These are phyloP conservation scores for Leucozona laternaria DNA, from an alignment of 2,888 invertebrate genomes.

Conservation along the genomic window DNA sequence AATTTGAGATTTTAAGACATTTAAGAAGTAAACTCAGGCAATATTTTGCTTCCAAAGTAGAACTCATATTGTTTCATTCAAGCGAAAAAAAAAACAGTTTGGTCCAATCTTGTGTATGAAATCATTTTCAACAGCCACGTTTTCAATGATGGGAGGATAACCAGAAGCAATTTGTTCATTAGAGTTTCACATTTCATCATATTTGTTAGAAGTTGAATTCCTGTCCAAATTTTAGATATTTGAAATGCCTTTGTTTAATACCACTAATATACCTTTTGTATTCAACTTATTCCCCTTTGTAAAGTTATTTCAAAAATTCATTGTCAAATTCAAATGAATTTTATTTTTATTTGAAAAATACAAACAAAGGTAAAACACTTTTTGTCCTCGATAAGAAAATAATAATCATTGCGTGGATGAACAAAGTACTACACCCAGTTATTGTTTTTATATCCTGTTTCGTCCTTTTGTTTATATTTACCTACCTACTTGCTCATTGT, in stretches of 20 bases:
- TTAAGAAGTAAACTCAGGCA: too few relatives aligned
- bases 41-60: too few relatives aligned
- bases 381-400: background rate
- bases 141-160: too few relatives aligned
- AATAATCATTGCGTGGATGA: background rate
- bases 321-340: background rate
- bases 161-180: too few relatives aligned
- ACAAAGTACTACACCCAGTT: background rate
- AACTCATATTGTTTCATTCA: too few relatives aligned
- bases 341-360: background rate
- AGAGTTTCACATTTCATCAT: too few relatives aligned
- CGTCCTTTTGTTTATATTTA: conserved; percentile 23
- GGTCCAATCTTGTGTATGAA: too few relatives aligned
- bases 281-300: background rate
- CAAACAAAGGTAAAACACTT: background rate
- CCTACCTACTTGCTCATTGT: conserved; percentile 25
- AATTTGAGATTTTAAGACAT: too few relatives aligned
- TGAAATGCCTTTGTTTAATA: background rate
- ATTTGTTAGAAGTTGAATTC: too few relatives aligned
- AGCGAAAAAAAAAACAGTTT: too few relatives aligned
- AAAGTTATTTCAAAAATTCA: background rate
- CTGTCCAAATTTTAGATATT: background rate
- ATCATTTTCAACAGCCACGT: too few relatives aligned
- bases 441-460: background rate
- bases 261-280: background rate